Evolutionary conservation across 2,113 vertebrate species (phyloP).

Genomic region (Esox niger): DNA sequence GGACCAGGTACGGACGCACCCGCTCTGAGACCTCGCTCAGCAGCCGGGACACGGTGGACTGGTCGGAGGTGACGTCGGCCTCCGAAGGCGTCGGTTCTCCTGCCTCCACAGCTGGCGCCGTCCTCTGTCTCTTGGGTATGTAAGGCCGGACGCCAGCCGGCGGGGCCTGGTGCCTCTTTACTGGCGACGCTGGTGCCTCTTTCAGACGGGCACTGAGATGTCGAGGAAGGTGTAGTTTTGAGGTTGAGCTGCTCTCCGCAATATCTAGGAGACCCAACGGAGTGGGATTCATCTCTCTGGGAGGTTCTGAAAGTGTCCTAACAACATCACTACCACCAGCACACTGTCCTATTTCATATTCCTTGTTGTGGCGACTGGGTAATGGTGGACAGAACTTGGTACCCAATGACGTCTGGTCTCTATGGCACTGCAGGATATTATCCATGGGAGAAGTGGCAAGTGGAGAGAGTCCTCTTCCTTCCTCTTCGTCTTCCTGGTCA

Average conservation of each 20-base stretch:
- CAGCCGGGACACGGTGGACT: conserved; percentile 37
- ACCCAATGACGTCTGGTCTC: conserved; percentile 4
- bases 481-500: conserved; percentile 72
- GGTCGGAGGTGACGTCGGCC: conserved; percentile 14
- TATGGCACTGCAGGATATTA: not conserved
- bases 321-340: not conserved
- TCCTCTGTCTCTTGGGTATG: conserved; percentile 81
- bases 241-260: not conserved
- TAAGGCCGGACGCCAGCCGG: conserved; percentile 78
- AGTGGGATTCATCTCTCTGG: not conserved
- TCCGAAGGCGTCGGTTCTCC: conserved; percentile 14
- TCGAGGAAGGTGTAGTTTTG: not conserved
- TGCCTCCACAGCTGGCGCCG: conserved; percentile 30
- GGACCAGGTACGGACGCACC: conserved; percentile 78
- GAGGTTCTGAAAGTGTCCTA: conserved; percentile 7
- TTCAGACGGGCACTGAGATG: not conserved
- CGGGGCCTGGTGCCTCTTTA: conserved; percentile 50
- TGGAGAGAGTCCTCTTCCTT: not conserved
- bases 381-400: not conserved
- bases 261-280: not conserved
- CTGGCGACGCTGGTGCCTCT: not conserved
- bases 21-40: conserved; percentile 72
- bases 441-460: conserved; percentile 9
- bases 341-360: not conserved
- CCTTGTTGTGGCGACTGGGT: not conserved